These are phyloP conservation scores for Centropus unirufus DNA, from an alignment of 2,113 vertebrate genomes.

Conservation along the genomic window DNA sequence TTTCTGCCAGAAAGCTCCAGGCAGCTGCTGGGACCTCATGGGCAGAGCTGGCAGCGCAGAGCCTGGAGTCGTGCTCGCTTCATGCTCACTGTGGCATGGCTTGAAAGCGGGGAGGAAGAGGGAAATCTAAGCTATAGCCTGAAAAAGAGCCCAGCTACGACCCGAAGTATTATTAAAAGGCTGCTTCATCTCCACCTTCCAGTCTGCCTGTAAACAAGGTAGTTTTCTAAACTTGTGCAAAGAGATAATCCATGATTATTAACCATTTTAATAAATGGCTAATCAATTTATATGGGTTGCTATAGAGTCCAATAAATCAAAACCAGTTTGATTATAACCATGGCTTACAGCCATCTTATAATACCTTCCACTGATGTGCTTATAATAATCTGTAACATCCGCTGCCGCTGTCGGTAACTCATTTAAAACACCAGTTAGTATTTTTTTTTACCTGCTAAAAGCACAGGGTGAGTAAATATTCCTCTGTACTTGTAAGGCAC, in stretches of 20 bases:
- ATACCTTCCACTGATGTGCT: slow-evolving; percentile 56
- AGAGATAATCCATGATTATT: slow-evolving; percentile 13
- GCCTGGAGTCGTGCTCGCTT: background rate
- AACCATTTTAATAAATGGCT: slow-evolving; percentile 21
- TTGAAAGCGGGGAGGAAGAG: background rate
- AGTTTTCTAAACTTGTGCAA: background rate
- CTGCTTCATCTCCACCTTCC: background rate
- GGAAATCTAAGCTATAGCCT: background rate
- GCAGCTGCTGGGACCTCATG: background rate
- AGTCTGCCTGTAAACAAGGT: background rate
- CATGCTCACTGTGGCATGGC: accelerated
- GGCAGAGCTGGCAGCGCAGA: background rate
- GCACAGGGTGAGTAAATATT: background rate
- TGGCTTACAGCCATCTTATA: slow-evolving; percentile 47
- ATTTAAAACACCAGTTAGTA: background rate
- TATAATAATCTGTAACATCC: slow-evolving; percentile 47
- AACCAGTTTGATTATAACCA: background rate
- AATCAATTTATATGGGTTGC: slow-evolving; percentile 55
- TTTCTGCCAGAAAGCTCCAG: background rate
- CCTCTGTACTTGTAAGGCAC: background rate
- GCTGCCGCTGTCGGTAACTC: slow-evolving; percentile 18
- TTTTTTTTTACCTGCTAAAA: slow-evolving; percentile 12
- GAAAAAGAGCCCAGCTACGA: background rate
- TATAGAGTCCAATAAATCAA: slow-evolving; percentile 45
- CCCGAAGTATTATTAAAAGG: background rate